A percentile compares a stretch with the other conserved stretches of the same genome.
Conservation (phyloP, 2,888 invertebrate genomes). For the Onthophagus sagittarius region DNA sequence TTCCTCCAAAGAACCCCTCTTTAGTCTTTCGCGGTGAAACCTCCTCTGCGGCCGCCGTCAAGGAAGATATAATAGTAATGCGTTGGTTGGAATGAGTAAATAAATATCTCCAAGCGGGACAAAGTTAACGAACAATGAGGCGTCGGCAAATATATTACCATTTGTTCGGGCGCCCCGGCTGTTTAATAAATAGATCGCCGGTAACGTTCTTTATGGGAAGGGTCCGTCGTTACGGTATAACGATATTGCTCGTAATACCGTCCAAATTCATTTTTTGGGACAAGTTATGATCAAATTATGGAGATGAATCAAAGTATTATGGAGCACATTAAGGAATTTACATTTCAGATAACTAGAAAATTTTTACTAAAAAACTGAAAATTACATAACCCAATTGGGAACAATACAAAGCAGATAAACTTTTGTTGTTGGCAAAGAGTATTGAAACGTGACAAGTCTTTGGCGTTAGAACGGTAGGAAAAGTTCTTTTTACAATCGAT, state of each 20-base stretch:
- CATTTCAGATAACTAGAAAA: too few relatives aligned
- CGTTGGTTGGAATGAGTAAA: constrained; percentile 37
- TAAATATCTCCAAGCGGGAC: constrained; percentile 35
- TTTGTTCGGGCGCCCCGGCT: constrained; percentile 7
- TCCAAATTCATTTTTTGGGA: background rate
- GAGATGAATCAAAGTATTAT: background rate
- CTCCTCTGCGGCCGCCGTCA: background rate
- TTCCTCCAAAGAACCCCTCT: background rate
- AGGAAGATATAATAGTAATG: constrained; percentile 29
- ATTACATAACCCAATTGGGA: too few relatives aligned
- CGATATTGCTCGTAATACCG: background rate
- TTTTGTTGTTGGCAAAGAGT: background rate
- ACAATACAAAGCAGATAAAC: too few relatives aligned
- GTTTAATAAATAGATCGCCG: constrained; percentile 6
- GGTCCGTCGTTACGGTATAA: background rate
- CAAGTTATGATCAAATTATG: background rate
- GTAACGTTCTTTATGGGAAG: background rate
- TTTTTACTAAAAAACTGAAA: too few relatives aligned
- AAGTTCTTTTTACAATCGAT: background rate
- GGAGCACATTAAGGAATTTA: background rate
- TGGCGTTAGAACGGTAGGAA: background rate
- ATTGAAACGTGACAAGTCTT: background rate
- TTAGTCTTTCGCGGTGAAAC: background rate
- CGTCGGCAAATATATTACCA: constrained; percentile 12
- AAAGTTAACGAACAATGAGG: constrained; percentile 32